A percentile compares a stretch with the other conserved stretches of the same genome.
These are phyloP conservation scores for Eudasyphora cyanicolor DNA, from an alignment of 2,888 invertebrate species.

Conservation along the genomic window DNA sequence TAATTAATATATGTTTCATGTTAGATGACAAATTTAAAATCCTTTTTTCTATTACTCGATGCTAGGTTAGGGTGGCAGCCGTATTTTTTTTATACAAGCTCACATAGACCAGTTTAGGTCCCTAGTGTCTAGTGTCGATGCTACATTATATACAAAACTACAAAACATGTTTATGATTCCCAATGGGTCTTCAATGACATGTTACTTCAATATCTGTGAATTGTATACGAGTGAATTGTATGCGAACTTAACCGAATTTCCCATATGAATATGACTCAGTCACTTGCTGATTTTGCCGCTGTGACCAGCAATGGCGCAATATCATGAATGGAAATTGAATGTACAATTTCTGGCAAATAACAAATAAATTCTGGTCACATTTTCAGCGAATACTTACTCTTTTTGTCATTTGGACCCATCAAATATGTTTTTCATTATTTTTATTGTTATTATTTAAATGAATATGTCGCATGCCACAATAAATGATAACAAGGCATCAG, in stretches of 20 bases:
- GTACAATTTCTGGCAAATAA: conserved; percentile 1
- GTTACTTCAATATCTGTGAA: background rate
- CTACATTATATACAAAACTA: no score
- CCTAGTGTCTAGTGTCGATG: no score
- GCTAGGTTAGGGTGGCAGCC: no score
- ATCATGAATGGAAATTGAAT: background rate
- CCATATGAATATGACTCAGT: background rate
- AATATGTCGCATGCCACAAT: conserved; percentile 57
- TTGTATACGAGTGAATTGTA: no score
- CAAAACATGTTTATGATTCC: background rate
- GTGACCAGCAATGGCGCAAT: no score
- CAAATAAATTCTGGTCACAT: conserved; percentile 20
- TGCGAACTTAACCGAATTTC: background rate
- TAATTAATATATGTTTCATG: no score
- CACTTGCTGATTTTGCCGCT: background rate
- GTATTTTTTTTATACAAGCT: no score
- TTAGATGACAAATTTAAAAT: no score
- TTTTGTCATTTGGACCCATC: conserved; percentile 23
- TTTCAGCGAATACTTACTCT: background rate
- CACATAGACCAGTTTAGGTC: no score
- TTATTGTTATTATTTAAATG: conserved; percentile 48
- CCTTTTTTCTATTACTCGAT: no score
- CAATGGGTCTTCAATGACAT: background rate
- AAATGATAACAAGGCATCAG: conserved; percentile 32
- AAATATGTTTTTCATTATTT: conserved; percentile 17